Base-by-base conservation (phyloP, 2,888 invertebrate species). In the Volucella bombylans region DNA sequence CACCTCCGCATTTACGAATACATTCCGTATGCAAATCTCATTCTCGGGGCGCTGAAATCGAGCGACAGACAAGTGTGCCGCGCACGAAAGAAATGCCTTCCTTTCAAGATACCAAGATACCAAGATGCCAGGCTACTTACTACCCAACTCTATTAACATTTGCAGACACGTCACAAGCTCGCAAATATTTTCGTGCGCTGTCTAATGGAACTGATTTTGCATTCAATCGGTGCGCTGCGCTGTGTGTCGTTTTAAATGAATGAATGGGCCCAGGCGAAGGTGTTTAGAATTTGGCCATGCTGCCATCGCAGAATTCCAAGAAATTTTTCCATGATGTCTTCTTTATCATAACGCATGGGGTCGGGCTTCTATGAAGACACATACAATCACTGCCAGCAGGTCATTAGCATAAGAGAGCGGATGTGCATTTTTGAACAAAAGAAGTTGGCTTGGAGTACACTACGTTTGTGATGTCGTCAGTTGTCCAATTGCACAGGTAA, bases 221-320 rank as follows among this genome's bases (percentile, higher is more conserved):
- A 83, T 83, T 80, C 83, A 83, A 69, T 74, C 68, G 74, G 65
- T 50, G 50, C 41, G 54, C 55, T 54, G 69, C 41, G 57, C 78
- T 62, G 77, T 73, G 73, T 64, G 82, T 79, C 79, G 79, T 62
- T 79, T 74, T 74, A 79, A 83, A 82, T 79, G 79, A 83, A 80
- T 83, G 67, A 68, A 76, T 61, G 82, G 71, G 6, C 31, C 62
- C 47, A 18, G 50, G 38, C 43, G 79, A 74, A 79, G 83, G 83
- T 80, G 83, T 80, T 83, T 83, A 83, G 83, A 83, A 83, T 83
- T 83, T 83, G 83, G 80, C 83, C 79, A 83, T 72, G 69, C 59
- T 79, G 72, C 79, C 80, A 80, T 83, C 64, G 64, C 65, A 83
- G 80, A 83, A 83, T 74, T 83, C 83, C 83, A 80, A 83, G 83